These are phyloP conservation scores for Meleagris gallopavo DNA, from an alignment of 2,113 vertebrate genomes.

Conservation along the genomic window DNA sequence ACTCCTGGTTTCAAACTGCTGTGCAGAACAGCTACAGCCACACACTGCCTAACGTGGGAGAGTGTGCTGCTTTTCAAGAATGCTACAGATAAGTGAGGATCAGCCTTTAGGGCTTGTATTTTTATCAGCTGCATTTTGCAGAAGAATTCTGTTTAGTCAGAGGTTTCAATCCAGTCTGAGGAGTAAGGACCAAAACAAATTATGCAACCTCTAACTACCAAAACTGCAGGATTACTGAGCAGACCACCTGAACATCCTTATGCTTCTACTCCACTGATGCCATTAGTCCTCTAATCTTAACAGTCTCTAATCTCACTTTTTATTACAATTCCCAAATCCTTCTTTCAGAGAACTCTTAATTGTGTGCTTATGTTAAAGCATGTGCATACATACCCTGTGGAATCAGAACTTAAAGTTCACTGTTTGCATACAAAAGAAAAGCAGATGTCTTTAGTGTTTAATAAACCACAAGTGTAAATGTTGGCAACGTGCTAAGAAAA, in stretches of 20 bases:
- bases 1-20: background rate
- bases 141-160: background rate
- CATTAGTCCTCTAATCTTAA: background rate
- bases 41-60: background rate
- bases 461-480: background rate
- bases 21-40: background rate
- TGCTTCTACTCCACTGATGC: background rate
- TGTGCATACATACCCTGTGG: background rate
- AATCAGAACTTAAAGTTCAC: background rate
- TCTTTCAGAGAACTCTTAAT: slow-evolving; percentile 1
- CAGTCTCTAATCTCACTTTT: slow-evolving; percentile 34
- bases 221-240: background rate
- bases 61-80: background rate
- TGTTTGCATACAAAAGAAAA: background rate
- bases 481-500: background rate
- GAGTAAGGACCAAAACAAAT: background rate
- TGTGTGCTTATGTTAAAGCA: background rate
- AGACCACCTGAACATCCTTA: background rate
- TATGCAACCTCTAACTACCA: background rate
- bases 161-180: background rate
- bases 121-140: background rate
- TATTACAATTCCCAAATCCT: slow-evolving; percentile 27
- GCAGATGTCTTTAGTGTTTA: background rate
- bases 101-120: background rate
- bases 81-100: background rate